Evolutionary conservation across 1,140 invertebrate species (phyloP).

Genomic region (Planococcus citri): DNA sequence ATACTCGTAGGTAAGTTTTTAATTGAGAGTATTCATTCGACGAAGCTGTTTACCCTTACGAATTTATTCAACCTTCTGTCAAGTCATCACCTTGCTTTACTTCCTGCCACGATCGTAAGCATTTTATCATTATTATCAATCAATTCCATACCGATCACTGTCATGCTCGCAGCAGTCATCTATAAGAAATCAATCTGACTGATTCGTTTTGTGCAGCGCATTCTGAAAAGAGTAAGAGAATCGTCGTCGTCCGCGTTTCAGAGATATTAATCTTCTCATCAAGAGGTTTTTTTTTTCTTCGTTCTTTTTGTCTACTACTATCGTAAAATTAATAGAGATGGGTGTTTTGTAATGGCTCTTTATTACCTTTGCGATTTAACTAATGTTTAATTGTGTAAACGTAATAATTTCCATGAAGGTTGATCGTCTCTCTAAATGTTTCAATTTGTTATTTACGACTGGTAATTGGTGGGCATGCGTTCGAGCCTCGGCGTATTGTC

Average conservation of each 20-base stretch:
- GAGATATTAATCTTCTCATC: background rate
- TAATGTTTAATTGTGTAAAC: background rate
- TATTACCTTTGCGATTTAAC: background rate
- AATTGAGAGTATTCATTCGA: no score
- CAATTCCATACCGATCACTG: background rate
- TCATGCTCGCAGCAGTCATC: background rate
- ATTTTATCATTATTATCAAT: conserved; percentile 8
- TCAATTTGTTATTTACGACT: conserved; percentile 3
- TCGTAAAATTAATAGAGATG: background rate
- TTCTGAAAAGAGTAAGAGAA: no score
- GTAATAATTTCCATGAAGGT: background rate
- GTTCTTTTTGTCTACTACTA: no score
- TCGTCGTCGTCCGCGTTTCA: no score
- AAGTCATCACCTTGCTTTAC: conserved; percentile 2
- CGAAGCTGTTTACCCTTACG: background rate
- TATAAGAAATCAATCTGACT: background rate
- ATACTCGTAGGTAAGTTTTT: no score
- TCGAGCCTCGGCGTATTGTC: no score
- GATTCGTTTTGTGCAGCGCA: background rate
- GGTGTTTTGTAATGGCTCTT: background rate
- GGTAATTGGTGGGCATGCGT: background rate
- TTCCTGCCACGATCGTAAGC: background rate
- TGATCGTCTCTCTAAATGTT: background rate
- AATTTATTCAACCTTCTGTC: conserved; percentile 3
- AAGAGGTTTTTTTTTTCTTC: background rate